Base-by-base conservation (phyloP, 2,888 invertebrate genomes). In the Hoplodrina blanda region DNA sequence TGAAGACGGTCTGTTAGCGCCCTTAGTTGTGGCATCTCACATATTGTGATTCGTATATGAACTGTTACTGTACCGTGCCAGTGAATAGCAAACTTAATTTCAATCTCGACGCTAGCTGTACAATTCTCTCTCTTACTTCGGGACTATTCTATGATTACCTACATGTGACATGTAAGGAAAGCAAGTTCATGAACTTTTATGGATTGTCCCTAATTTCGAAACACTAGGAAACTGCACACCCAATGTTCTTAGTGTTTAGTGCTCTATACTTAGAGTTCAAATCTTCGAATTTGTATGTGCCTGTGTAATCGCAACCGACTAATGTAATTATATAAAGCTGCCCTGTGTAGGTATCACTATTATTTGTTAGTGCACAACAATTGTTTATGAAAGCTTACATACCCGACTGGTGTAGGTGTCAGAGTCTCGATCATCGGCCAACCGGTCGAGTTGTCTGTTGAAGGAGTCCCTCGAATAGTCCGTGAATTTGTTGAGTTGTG, bases 401-500 rank as follows among this genome's bases (percentile, higher is more conserved):
- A 95, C 95, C 78, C 94, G 91, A 82, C 92, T 93, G 50, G 91
- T 91, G 71, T 95, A 95, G 3, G 92, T 94, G 61, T 95, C 95
- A 0, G 95, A 94, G 76, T 94, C 93, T 6, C 89, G 89, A 59
- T 95, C 95, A 77, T 96, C 96, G 33, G 91, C 94, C 85, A 96
- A 86, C 80, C 92, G 90, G 83, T 96, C 96, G 69, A 96, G 93
- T 20, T 95, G 94, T 44, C 87, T 85, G 88, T 95, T 96, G 90
- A 95, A 96, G 67, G 94, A 90, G 81, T 96, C 95, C 59, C 91
- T 90, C 44, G 95, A 92, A 69, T 88, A 88, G 78, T 95, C 95
- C 75, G 88, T 91, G 84, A 96, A 96, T 90, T 97, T 96, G 91
- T 97, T 97, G 83, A 96, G 94, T 81, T 96, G 95, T 37, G 97